Base-by-base conservation (phyloP, 2,888 invertebrate genomes). In the Harpalus rubripes region DNA sequence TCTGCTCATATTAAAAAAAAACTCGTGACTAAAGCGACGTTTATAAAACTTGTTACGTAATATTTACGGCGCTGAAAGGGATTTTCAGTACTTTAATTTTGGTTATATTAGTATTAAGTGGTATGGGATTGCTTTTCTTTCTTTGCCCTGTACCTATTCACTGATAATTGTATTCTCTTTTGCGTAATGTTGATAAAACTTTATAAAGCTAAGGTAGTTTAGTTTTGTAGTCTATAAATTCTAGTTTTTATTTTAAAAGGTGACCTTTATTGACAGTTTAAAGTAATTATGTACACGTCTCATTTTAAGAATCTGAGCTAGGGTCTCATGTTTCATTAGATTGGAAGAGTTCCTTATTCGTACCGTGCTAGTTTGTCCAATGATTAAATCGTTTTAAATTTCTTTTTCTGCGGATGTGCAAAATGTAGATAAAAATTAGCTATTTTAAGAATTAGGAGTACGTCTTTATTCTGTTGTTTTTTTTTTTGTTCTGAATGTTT, bases 231-330 rank as follows among this genome's bases (percentile, higher is more conserved):
- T 59, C n/a, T 59, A 7, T 59, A 15, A 15, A 15, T 3, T 16
- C 16, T 16, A 8, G 44, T 52, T 52, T 52, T 12, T 52, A 52
- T 52, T 52, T 52, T 52, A 59, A 59, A 15, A 59, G 15, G 59
- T 59, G 59, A 59, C 59, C 15, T 59, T 59, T 59, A 16, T 59
- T 59, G 12, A 56, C 2, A 56, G 56, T 56, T 56, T 56, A 56
- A 56, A 56, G 56, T 32, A 32, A 32, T 32, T 32, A n/a, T 63
- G 63, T 26, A 63, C 12, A 44, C 72, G 16, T 74, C 68, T 52
- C 41, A 74, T 74, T 74, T 44, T 41, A 74, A 44, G 72, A 44
- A 74, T 41, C 41, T 44, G 72, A 18, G 72, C 18, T 44, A 74
- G 44, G 41, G 72, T 74, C 68, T 72, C 68, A 15, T 72, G 39